Conservation (phyloP, 2,888 invertebrate genomes). For the Cybosia mesomella region DNA sequence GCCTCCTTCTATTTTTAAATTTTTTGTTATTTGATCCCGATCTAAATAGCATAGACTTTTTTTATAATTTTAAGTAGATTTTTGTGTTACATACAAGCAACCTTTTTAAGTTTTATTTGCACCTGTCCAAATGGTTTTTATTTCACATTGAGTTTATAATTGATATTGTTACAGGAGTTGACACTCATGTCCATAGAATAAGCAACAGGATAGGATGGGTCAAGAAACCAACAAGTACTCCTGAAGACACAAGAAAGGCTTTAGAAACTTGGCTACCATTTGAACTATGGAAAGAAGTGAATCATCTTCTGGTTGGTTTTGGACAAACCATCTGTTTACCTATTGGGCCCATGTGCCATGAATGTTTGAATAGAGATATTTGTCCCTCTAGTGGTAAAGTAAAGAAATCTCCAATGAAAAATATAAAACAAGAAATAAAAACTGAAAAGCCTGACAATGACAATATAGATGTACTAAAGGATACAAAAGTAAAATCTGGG, state of each 20-base stretch:
- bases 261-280: slow-evolving; percentile 96
- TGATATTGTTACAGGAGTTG: slow-evolving; percentile 90
- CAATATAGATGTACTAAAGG: slow-evolving; percentile 46
- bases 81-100: too few relatives aligned
- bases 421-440: slow-evolving; percentile 49
- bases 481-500: slow-evolving; percentile 53
- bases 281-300: slow-evolving; percentile 94
- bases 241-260: slow-evolving; percentile 94
- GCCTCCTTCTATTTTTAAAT: too few relatives aligned
- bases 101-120: too few relatives aligned
- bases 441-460: slow-evolving; percentile 38
- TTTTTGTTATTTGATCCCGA: too few relatives aligned
- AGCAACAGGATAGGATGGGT: slow-evolving; percentile 97
- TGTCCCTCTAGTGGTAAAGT: slow-evolving; percentile 90
- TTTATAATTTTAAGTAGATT: too few relatives aligned
- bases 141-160: not conserved
- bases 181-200: slow-evolving; percentile 99
- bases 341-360: slow-evolving; percentile 92
- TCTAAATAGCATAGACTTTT: too few relatives aligned
- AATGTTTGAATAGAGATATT: slow-evolving; percentile 93
- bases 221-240: slow-evolving; percentile 90
- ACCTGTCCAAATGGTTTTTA: too few relatives aligned
- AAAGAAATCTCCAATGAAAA: slow-evolving; percentile 69
- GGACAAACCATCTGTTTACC: slow-evolving; percentile 97
- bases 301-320: slow-evolving; percentile 97